Conservation (phyloP, 1,140 invertebrate genomes). For the Pogonomyrmex barbatus region DNA sequence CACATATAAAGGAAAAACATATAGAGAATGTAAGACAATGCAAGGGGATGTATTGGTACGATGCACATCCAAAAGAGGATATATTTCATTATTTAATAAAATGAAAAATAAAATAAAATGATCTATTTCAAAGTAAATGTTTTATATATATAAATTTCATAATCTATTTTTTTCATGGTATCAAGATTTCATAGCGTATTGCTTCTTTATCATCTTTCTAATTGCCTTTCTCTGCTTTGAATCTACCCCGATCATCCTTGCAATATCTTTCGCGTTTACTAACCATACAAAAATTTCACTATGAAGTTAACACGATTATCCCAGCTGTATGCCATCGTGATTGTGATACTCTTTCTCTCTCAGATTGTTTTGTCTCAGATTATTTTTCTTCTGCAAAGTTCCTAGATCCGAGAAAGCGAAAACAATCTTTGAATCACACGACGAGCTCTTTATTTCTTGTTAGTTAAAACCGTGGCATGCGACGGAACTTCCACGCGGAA, state of each 20-base stretch:
- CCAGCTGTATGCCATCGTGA: slow-evolving; percentile 91
- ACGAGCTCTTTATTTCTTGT: not conserved
- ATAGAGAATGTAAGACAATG: slow-evolving; percentile 19
- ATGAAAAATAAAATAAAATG: slow-evolving; percentile 6
- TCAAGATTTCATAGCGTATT: not conserved
- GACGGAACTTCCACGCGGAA: not conserved
- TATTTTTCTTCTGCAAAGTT: not conserved
- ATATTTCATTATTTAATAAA: slow-evolving; percentile 21
- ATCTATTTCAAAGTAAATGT: not conserved
- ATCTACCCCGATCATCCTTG: not conserved
- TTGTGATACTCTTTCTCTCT: not conserved
- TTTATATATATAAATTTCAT: slow-evolving; percentile 5
- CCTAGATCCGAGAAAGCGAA: not conserved
- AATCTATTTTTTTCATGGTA: not conserved
- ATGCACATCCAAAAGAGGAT: not conserved
- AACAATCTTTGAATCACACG: not conserved
- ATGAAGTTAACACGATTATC: slow-evolving; percentile 93
- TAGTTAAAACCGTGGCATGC: not conserved
- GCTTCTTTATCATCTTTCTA: not conserved
- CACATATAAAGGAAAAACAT: not conserved
- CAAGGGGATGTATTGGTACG: not conserved
- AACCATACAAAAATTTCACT: slow-evolving; percentile 92
- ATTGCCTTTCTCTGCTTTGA: no score
- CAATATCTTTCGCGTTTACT: slow-evolving; percentile 80
- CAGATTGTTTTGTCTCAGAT: no score